Base-by-base conservation (phyloP, 2,888 invertebrate species). In the Parascotia fuliginaria region DNA sequence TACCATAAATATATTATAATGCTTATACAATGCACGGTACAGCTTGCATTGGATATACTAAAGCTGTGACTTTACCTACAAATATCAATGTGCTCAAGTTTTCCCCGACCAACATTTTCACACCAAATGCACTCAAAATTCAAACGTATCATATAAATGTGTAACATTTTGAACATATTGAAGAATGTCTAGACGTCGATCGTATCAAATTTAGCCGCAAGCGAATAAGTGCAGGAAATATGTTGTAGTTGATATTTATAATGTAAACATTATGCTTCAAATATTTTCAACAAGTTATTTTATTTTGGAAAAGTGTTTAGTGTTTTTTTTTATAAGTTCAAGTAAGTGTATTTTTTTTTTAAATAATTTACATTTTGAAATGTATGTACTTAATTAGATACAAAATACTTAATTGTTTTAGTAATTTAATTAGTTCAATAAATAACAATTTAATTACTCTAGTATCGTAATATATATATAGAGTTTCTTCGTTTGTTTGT, bases 111-210 rank as follows among this genome's bases (percentile, higher is more conserved):
- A 22, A 31, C 29, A 22, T 16, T 16, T 38, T 22, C 32, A 45
- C 12, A 31, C 15, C 12, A 24, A 27, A 38, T 29, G 9, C 19
- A 28, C 12, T 43, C 12, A 36, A 11, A 24, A 31, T 38, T 9
- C 14, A 32, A 38, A 19, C 22, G 12, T 37, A 37, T 13, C 31
- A 34, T 24, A 54, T 40, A 48, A 40, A 44, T 64, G 42, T 50
- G 55, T 16, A 16, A 27, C 42, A 48, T 62, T 48, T 50, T 49
- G 27, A 42, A 43, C 40, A 12, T 24, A 38, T 45, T 41, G 9
- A 3, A 24, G 9, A 42, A 37, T 33, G 42, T 52, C 49, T 44
- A 69, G 49, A 60, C 49, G 27, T 49, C 41, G 33, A 51, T 49
- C 43, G 34, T 12, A 48, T 39, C 34, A 24, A 45, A 54, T 54